Percentiles rank a stretch among this genome's conserved stretches.
Evolutionary conservation across 1,140 invertebrate species (phyloP).

Genomic region (Armadillidium nasatum): DNA sequence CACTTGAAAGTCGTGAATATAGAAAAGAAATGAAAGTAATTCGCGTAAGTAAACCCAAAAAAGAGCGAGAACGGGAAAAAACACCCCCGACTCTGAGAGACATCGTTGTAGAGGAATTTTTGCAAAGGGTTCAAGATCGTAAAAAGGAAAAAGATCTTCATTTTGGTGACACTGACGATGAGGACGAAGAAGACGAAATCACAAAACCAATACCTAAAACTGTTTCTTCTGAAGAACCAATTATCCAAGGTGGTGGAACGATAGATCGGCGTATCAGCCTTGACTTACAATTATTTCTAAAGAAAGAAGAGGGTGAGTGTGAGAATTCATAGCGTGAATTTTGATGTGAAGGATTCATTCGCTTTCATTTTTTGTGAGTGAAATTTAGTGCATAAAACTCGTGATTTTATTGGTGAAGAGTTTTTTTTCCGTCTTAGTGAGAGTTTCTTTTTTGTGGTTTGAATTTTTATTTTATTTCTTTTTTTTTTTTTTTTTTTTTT

Average conservation of each 20-base stretch:
- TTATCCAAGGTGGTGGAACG: slow-evolving; percentile 41
- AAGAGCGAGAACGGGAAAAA: slow-evolving; percentile 32
- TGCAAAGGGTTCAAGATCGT: slow-evolving; percentile 41
- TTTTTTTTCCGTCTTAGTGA: not conserved
- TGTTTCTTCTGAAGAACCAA: slow-evolving; percentile 16
- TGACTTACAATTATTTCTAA: slow-evolving; percentile 41
- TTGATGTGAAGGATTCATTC: no score
- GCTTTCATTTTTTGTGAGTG: no score
- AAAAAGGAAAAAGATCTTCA: slow-evolving; percentile 43
- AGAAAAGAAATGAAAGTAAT: slow-evolving; percentile 36
- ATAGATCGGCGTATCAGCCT: slow-evolving; percentile 33
- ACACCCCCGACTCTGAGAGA: slow-evolving; percentile 42
- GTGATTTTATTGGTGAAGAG: no score
- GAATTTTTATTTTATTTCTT: not conserved
- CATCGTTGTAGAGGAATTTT: slow-evolving; percentile 41
- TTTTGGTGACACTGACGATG: slow-evolving; percentile 42
- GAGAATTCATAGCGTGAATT: not conserved
- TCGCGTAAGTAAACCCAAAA: slow-evolving; percentile 39
- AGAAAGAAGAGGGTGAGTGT: slow-evolving; percentile 42
- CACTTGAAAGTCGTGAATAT: slow-evolving; percentile 32
- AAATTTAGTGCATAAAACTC: no score
- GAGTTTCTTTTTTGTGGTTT: not conserved
- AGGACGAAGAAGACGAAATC: slow-evolving; percentile 21
- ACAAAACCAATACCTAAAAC: slow-evolving; percentile 8
- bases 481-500: not conserved